A percentile compares a stretch with the other conserved stretches of the same genome.
phyloP scores from a whole-genome alignment of 1,140 invertebrate species.

The Pachyrhynchus sulphureomaculatus region DNA sequence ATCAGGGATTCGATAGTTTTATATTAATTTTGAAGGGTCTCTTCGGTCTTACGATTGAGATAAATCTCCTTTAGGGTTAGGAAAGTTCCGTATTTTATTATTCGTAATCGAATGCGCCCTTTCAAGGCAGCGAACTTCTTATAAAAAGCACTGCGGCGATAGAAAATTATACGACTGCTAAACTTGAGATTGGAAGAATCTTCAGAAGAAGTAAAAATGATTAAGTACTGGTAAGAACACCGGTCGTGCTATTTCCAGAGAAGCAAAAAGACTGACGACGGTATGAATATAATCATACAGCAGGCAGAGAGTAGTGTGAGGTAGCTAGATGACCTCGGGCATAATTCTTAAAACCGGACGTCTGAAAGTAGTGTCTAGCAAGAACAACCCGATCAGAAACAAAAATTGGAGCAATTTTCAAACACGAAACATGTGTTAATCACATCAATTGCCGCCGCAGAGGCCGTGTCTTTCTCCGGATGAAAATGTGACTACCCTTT shows the following conservation, averaged over 20 bases:
- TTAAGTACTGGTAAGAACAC: neutral
- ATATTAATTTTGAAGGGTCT: conserved; percentile 1
- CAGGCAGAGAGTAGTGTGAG: conserved; percentile 23
- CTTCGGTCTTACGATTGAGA: too few relatives aligned
- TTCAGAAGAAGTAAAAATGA: neutral
- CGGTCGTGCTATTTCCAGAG: neutral
- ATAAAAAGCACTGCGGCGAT: too few relatives aligned
- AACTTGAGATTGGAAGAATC: neutral
- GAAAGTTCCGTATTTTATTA: too few relatives aligned
- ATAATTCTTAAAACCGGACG: conserved; percentile 29
- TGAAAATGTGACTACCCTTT: conserved; percentile 29
- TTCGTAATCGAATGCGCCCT: too few relatives aligned
- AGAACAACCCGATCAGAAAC: conserved; percentile 30
- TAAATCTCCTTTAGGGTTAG: too few relatives aligned
- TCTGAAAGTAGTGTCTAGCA: conserved; percentile 26
- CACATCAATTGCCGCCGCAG: conserved; percentile 17
- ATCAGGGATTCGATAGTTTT: conserved; percentile 29
- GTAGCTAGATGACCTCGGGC: conserved; percentile 28
- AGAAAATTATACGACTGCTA: neutral
- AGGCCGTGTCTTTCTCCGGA: conserved; percentile 13
- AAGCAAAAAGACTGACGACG: conserved; percentile 2
- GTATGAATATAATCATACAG: conserved; percentile 26
- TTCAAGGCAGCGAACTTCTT: too few relatives aligned
- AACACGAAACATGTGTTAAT: conserved; percentile 31
- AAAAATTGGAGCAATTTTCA: conserved; percentile 34